Percentiles rank a stretch among this genome's conserved stretches.
phyloP scores from a whole-genome alignment of 1,140 invertebrate species.

The Anthonomus grandis region DNA sequence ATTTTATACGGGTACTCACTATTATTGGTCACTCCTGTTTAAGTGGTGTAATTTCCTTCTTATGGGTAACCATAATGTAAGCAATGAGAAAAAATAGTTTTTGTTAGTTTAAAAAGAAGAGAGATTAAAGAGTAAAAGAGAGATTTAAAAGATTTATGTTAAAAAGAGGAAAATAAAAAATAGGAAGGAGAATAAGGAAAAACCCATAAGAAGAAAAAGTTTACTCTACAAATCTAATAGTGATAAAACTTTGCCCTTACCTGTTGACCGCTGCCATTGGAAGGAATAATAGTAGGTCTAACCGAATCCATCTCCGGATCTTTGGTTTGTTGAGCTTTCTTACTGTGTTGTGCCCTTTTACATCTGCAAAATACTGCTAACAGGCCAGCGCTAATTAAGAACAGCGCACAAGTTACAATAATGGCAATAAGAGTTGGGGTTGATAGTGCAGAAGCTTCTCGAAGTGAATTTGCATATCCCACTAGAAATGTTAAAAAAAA shows the following conservation, averaged over 20 bases:
- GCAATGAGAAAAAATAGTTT: neutral
- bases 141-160: neutral
- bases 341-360: conserved; percentile 66
- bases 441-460: conserved; percentile 69
- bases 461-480: conserved; percentile 68
- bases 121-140: neutral
- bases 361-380: conserved; percentile 83
- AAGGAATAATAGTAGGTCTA: conserved; percentile 72
- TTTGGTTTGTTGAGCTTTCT: conserved; percentile 75
- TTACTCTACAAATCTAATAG: neutral
- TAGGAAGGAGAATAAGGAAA: neutral
- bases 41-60: conserved; percentile 22
- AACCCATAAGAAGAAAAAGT: neutral
- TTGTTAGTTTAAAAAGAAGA: neutral
- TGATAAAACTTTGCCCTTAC: conserved; percentile 5
- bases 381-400: conserved; percentile 72
- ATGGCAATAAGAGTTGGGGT: conserved; percentile 78
- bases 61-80: conserved; percentile 2
- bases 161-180: neutral
- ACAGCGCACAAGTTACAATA: conserved; percentile 76
- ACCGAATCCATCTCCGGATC: conserved; percentile 86
- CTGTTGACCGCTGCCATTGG: conserved; percentile 23
- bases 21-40: conserved; percentile 26
- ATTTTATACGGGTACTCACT: conserved; percentile 16
- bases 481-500: conserved; percentile 56